These are phyloP conservation scores for Poeciliopsis prolifica DNA, from an alignment of 2,113 vertebrate species.

Conservation along the genomic window DNA sequence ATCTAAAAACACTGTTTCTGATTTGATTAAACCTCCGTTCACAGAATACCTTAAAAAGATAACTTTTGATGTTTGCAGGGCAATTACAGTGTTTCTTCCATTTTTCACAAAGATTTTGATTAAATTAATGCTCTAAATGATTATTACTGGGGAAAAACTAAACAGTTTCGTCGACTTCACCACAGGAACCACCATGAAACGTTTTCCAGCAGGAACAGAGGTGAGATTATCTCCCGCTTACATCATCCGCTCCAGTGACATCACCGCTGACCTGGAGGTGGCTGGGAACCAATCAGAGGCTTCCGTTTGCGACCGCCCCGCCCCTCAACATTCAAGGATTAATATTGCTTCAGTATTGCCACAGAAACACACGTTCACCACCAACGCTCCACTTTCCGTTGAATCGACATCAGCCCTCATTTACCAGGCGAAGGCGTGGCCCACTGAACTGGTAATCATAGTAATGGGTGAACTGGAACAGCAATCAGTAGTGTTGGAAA, in stretches of 20 bases:
- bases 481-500: constrained; percentile 72
- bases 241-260: constrained; percentile 67
- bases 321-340: constrained; percentile 67
- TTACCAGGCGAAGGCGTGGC: constrained; percentile 57
- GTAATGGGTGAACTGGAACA: constrained; percentile 6
- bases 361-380: constrained; percentile 55
- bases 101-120: background rate
- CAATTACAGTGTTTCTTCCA: background rate
- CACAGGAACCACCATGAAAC: constrained; percentile 19
- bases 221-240: constrained; percentile 71
- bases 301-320: constrained; percentile 52
- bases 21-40: background rate
- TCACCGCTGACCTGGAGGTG: constrained; percentile 53
- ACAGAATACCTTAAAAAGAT: constrained; percentile 27
- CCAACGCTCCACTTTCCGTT: background rate
- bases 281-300: constrained; percentile 61
- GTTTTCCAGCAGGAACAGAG: constrained; percentile 6
- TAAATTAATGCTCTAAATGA: background rate
- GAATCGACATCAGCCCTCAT: constrained; percentile 56
- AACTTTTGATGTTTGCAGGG: constrained; percentile 1
- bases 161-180: background rate
- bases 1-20: background rate
- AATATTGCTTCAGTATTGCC: constrained; percentile 86
- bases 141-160: background rate
- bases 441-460: constrained; percentile 16